Evolutionary conservation across 2,113 vertebrate species (phyloP), one percentile per base, ranked within the genome.

Genomic region (Otocyon megalotis): DNA sequence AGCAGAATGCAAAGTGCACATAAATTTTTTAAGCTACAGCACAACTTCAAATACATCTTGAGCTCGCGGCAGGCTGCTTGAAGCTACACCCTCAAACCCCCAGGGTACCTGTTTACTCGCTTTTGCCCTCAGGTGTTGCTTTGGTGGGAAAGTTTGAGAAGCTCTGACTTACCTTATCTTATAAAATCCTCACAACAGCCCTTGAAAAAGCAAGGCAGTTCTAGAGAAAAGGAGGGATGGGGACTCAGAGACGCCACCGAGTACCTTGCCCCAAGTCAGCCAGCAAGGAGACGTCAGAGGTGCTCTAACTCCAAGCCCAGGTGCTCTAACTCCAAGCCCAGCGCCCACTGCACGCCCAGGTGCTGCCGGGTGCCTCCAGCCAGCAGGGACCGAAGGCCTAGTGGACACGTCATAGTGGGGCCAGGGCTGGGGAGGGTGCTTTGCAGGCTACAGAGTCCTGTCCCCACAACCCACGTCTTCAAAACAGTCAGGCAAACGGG

Each of bases 21-120:
- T 97, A 76, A 90, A 97, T 91, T 95, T 98, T 97, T 97, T 95
- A 93, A 97, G 92, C 88, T 65, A 54, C 20, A 62, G 63, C 30
- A 87, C 95, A 85, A 93, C 94, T 97, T 98, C 97, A 97, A 94
- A 96, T 95, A 86, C 65, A 84, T 26, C 12, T n/a, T 0, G 5
- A 84, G 90, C 87, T 94, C 28, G 86, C 62, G 53, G 43, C 13
- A 0, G 92, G 54, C 48, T 65, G 87, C 94, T 94, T 84, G 43
- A 60, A 97, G 95, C 87, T 92, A 54, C 0, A 17, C 79, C 35
- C 94, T 69, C 82, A 50, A 77, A 2, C 48, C 88, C 53, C 92
- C 35, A 56, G 84, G 63, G 80, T 35, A 81, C 50, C 69, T 94
- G 63, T 95, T 97, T 83, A 86, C 87, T 96, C 58, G 71, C 50